phyloP scores from a whole-genome alignment of 2,797 vertebrate genomes.

The Spea hammondii region DNA sequence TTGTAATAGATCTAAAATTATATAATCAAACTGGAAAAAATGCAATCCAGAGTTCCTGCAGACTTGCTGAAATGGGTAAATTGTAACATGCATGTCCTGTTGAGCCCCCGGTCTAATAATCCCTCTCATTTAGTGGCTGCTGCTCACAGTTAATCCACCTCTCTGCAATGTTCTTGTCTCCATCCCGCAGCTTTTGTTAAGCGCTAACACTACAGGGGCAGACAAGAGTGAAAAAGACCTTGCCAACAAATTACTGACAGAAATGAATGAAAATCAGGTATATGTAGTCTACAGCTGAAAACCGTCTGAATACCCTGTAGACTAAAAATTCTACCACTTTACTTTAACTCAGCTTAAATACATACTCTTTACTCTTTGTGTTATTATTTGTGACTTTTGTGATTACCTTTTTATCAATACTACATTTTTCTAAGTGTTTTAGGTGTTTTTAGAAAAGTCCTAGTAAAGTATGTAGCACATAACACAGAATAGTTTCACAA shows the following conservation, averaged over 20 bases:
- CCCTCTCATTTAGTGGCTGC: slow-evolving; percentile 55
- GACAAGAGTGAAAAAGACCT: slow-evolving; percentile 99
- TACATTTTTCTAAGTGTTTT: too few relatives aligned
- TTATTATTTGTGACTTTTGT: background rate
- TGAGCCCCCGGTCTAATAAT: slow-evolving; percentile 4
- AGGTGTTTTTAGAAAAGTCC: too few relatives aligned
- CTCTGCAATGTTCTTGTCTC: slow-evolving; percentile 77
- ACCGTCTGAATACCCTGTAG: slow-evolving; percentile 61
- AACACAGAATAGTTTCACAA: too few relatives aligned
- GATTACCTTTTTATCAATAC: too few relatives aligned
- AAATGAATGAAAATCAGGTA: slow-evolving; percentile 98
- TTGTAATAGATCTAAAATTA: too few relatives aligned
- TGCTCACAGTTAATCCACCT: slow-evolving; percentile 66
- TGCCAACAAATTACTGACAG: slow-evolving; percentile 99
- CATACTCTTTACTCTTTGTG: background rate
- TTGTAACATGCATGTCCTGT: slow-evolving; percentile 27
- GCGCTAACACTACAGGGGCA: slow-evolving; percentile 91
- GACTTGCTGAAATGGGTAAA: background rate
- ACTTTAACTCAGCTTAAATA: slow-evolving; percentile 53
- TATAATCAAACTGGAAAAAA: background rate
- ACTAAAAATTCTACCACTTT: slow-evolving; percentile 70
- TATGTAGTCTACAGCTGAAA: slow-evolving; percentile 65
- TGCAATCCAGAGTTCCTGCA: background rate
- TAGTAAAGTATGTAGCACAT: too few relatives aligned
- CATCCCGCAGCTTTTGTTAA: slow-evolving; percentile 93